phyloP scores from a whole-genome alignment of 2,888 invertebrate genomes.

The Chymomyza procnemis region DNA sequence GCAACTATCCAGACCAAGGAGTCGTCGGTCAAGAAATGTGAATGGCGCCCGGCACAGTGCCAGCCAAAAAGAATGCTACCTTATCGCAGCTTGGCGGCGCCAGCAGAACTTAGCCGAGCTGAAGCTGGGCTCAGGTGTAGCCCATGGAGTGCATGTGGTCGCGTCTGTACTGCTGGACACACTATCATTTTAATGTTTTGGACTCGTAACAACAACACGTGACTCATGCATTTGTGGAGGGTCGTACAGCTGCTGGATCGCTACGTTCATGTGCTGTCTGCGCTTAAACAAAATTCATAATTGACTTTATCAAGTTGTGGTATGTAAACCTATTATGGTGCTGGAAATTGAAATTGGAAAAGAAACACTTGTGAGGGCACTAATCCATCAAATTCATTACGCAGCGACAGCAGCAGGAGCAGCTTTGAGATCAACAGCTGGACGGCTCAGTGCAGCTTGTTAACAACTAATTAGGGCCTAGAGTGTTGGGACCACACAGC shows the following conservation, averaged over 20 bases:
- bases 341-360: constrained; percentile 32
- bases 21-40: constrained; percentile 13
- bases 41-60: constrained; percentile 1
- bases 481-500: constrained; percentile 3
- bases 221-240: constrained; percentile 44
- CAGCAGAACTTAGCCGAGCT: constrained; percentile 27
- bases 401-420: constrained; percentile 33
- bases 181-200: constrained; percentile 50
- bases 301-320: constrained; percentile 58
- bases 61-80: constrained; percentile 59
- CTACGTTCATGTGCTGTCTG: constrained; percentile 32
- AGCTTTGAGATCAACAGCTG: neutral
- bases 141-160: neutral
- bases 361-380: constrained; percentile 5
- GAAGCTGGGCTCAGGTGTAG: constrained; percentile 26
- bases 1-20: neutral
- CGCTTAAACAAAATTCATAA: constrained; percentile 63
- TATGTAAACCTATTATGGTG: constrained; percentile 50
- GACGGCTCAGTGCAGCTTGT: constrained; percentile 2
- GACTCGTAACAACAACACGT: constrained; percentile 30
- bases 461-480: constrained; percentile 9
- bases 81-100: constrained; percentile 70
- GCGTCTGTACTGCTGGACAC: constrained; percentile 6
- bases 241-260: constrained; percentile 21
- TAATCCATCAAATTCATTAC: constrained; percentile 57